A percentile compares a stretch with the other conserved stretches of the same genome.
These are phyloP conservation scores for Choristoneura rosaceana DNA, from an alignment of 2,888 invertebrate species.

Conservation along the genomic window DNA sequence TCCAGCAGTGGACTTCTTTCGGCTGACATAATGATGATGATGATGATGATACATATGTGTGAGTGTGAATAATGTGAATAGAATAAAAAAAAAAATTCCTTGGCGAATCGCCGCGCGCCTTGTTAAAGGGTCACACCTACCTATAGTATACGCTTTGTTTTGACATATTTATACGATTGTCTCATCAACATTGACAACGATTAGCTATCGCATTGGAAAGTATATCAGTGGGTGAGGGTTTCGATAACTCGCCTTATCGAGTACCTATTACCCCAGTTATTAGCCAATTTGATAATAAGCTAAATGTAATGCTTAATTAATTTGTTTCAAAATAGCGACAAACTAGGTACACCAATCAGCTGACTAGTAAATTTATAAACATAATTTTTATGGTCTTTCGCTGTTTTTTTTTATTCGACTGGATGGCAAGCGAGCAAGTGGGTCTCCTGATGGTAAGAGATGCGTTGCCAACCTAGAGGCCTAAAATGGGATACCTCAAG, in stretches of 20 bases:
- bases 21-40: too few relatives aligned
- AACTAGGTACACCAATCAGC: background rate
- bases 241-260: constrained; percentile 22
- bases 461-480: too few relatives aligned
- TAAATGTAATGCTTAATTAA: constrained; percentile 2
- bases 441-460: too few relatives aligned
- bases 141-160: background rate
- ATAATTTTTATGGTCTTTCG: background rate
- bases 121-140: too few relatives aligned
- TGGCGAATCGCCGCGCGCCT: too few relatives aligned
- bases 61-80: too few relatives aligned
- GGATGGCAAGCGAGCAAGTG: too few relatives aligned
- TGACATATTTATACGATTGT: constrained; percentile 7
- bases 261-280: constrained; percentile 33
- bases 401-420: too few relatives aligned
- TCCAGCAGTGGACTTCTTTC: too few relatives aligned
- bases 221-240: constrained; percentile 40
- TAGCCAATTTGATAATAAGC: constrained; percentile 20
- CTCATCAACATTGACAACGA: constrained; percentile 18
- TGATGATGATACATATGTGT: too few relatives aligned
- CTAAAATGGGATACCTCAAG: too few relatives aligned
- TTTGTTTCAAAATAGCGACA: background rate
- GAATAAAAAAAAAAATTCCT: too few relatives aligned
- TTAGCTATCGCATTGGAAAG: constrained; percentile 27
- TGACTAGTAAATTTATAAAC: background rate